Evolutionary conservation across 1,140 invertebrate species (phyloP).

Genomic region (Andrena cerasifolii): DNA sequence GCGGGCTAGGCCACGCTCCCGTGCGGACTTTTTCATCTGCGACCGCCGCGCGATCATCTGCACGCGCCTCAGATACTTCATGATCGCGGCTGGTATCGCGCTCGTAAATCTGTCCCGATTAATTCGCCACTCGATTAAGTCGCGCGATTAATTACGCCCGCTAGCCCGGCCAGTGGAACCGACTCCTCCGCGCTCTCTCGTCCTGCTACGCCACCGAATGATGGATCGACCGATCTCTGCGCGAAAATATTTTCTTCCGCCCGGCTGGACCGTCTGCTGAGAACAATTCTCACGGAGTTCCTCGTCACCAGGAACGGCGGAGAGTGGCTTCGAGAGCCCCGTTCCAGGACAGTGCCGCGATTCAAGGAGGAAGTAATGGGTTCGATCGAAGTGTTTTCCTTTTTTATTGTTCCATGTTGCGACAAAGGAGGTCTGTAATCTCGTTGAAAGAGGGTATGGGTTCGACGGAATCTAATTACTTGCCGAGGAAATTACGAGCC

Average conservation of each 20-base stretch:
- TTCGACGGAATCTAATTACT: too few species aligned
- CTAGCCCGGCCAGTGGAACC: neutral
- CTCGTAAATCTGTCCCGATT: slow-evolving; percentile 57
- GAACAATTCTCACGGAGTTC: slow-evolving; percentile 12
- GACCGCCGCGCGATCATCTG: slow-evolving; percentile 31
- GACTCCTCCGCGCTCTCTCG: slow-evolving; percentile 2
- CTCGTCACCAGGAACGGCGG: neutral
- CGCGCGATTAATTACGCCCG: slow-evolving; percentile 61
- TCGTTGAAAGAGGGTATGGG: too few species aligned
- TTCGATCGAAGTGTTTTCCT: too few species aligned
- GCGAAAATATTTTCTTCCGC: neutral
- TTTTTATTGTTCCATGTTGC: too few species aligned
- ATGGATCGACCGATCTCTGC: slow-evolving; percentile 41
- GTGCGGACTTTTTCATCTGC: slow-evolving; percentile 4
- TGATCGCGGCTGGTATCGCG: slow-evolving; percentile 39
- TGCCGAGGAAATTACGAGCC: neutral
- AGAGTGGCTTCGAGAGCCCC: neutral
- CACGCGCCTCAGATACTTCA: slow-evolving; percentile 48
- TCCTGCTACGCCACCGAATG: slow-evolving; percentile 15
- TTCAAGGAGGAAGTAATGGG: too few species aligned
- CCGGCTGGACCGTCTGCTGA: neutral
- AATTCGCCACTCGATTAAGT: slow-evolving; percentile 61
- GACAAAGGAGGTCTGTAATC: too few species aligned
- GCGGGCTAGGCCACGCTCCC: slow-evolving; percentile 6
- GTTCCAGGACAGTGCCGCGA: too few species aligned